Base-by-base conservation (phyloP, 2,113 vertebrate species). In the Cinclus cinclus region DNA sequence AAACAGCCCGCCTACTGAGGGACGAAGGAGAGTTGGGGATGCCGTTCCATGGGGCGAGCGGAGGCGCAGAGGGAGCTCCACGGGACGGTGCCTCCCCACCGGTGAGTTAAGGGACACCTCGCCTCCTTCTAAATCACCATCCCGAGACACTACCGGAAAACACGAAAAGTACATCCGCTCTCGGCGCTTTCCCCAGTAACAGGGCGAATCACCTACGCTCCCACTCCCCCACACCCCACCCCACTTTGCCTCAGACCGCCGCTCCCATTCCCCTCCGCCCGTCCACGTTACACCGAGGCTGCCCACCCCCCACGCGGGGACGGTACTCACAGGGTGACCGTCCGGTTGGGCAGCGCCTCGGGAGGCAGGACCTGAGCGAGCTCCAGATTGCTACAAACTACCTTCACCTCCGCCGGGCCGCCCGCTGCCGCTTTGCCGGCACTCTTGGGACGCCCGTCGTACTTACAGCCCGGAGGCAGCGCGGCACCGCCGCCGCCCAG, bases 351-450 rank as follows among this genome's bases (percentile, higher is more conserved):
- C 81, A 99, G 98, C 49, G 98, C 96, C 69, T 98, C 98, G 31
- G 98, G 96, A 31, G 98, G 98, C 74, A 98, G 85, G 95, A 99
- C 98, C 95, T 98, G 98, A 86, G 97, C 98, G 74, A 99, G 98
- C 92, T 99, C 99, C 98, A 99, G 98, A 97, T 98, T 99, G 97
- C 98, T 99, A 96, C 99, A 99, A 50, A 99, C 98, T 95, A 99
- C 98, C 85, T 98, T 99, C 88, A 96, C 97, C 93, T 98, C 98
- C 13, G 80, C 65, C 12, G 97, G 84, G 28, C 94, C 92, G 37
- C 93, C 94, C 52, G 96, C 87, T 55, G 41, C 39, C 28, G 73
- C 77, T 74, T 92, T 94, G 71, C 97, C 93, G n/a, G 91, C 27
- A 30, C 80, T 96, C 30, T 92, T 95, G 62, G 97, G 93, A 28